Base-by-base conservation (phyloP, 2,113 vertebrate genomes). In the Entomyzon cyanotis region DNA sequence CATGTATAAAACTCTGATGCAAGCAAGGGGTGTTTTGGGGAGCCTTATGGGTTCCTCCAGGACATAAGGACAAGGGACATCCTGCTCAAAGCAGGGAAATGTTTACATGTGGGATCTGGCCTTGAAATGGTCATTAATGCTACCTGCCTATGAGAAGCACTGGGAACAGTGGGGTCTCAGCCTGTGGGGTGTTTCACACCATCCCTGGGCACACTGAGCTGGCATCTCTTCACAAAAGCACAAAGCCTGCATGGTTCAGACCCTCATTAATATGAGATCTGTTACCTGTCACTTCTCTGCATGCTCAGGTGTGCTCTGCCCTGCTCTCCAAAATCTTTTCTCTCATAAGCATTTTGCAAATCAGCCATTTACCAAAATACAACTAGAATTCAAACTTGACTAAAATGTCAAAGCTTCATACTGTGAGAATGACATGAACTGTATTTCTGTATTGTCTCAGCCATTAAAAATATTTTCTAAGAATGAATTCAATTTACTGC, bases 401-500 rank as follows among this genome's bases (percentile, higher is more conserved):
- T 76, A 55, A 85, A 91, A 87, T 13, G 53, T 67, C 67, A 80
- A 87, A 42, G 86, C 63, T 83, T 58, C 56, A 65, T 24, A 64
- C 46, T 74, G 87, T 49, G 73, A 71, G 80, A 93, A 68, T 64
- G 76, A 93, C 60, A 90, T 1, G 0, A 87, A 73, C 60, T 87
- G 49, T 60, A 81, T 62, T 85, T 90, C 92, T 80, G 78, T 33
- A 78, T 58, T 25, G 2, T 87, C 89, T 91, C 92, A 82, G 86
- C 42, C 84, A 91, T 69, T 87, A 94, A 70, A 94, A 94, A 58
- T 52, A 90, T 91, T 96, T 93, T 90, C 87, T 94, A 91, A 94
- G 86, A 96, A 94, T 76, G 87, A 95, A 92, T 87, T 91, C 85
- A 84, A 86, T 96, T 92, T 92, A 91, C 80, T 93, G 85, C 76